Base-by-base conservation (phyloP, 2,888 invertebrate species). In the Tipula helvola region DNA sequence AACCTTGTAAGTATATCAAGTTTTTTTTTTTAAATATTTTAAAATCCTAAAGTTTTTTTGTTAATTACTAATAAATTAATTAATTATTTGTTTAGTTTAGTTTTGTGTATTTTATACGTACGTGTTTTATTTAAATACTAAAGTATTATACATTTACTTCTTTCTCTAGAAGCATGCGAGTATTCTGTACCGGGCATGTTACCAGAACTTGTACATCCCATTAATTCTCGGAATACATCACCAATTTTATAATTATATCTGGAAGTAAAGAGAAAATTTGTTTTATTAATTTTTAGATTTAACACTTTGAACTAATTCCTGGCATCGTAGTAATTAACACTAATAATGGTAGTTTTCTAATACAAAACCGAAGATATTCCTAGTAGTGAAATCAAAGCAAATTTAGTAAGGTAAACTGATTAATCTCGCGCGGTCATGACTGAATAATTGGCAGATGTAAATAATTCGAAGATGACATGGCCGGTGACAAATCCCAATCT, bases 91-190 rank as follows among this genome's bases (percentile, higher is more conserved):
- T 44, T 12, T 12, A 52, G 52, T 3, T n/a, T 52, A 52, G n/a
- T 52, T n/a, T 52, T 52, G 52, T 28, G 28, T 71, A 7, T 39
- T 52, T 28, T 57, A 57, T 71, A 71, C 10, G 71, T 28, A 12
- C 28, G 71, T 71, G 18, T 28, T 36, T 84, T 85, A 39, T 16
- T 85, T 13, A 7, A 39, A 18, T 90, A 91, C 91, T 91, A 91
- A 89, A 91, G 91, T 90, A 91, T 91, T 90, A 91, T 91, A 90
- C 91, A 91, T 89, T 91, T 91, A 90, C 91, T 91, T 91, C 91
- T 91, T 89, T 91, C 91, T 88, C 91, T 91, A 91, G 89, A 90
- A 90, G 91, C 91, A 90, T 91, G 91, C 89, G 91, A 91, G 88
- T 89, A 91, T 88, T 91, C 91, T 88, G 90, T 89, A 89, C 91